phyloP scores from a whole-genome alignment of 1,140 invertebrate genomes.

The Brachionus calyciflorus region DNA sequence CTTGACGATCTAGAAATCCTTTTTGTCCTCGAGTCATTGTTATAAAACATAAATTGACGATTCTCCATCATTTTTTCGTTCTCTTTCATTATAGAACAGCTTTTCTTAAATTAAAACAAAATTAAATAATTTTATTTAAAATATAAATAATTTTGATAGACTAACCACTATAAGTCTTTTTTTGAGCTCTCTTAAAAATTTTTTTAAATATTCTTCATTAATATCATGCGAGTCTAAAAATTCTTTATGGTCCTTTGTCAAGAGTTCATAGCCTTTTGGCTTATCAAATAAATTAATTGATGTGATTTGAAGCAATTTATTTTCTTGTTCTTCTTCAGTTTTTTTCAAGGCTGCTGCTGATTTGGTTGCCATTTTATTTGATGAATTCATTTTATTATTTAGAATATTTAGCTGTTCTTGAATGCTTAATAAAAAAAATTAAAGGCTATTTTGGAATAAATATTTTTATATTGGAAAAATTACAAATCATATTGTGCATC shows the following conservation, averaged over 20 bases:
- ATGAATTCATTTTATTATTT: not conserved
- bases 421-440: not conserved
- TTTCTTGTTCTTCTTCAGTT: not conserved
- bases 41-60: slow-evolving; percentile 29
- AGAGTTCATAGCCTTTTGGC: not conserved
- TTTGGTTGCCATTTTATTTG: not conserved
- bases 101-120: not conserved
- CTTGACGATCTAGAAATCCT: not conserved
- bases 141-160: too few species aligned
- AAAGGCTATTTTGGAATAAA: not conserved
- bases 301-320: not conserved
- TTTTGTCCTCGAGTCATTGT: not conserved
- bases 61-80: slow-evolving; percentile 36
- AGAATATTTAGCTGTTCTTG: not conserved
- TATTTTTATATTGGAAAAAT: too few species aligned
- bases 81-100: not conserved
- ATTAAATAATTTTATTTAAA: too few species aligned
- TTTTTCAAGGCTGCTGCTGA: not conserved
- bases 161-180: not conserved
- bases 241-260: not conserved
- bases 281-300: slow-evolving; percentile 5
- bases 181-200: slow-evolving; percentile 1
- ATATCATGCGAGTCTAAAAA: slow-evolving; percentile 11
- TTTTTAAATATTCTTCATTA: slow-evolving; percentile 20
- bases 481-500: slow-evolving; percentile 20